Base-by-base conservation (phyloP, 2,888 invertebrate species). In the Allacma fusca region DNA sequence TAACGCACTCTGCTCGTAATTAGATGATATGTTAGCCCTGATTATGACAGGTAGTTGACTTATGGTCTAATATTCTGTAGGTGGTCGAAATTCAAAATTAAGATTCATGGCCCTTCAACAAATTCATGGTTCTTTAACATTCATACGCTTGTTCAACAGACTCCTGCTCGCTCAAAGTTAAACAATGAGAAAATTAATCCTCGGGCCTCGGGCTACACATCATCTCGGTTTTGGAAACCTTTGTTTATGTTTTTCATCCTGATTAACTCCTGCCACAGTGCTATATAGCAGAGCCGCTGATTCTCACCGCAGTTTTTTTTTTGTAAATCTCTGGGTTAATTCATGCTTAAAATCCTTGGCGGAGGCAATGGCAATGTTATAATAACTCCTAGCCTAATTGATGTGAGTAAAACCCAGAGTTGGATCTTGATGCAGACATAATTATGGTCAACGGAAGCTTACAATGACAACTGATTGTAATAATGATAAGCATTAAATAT, bases 371-470 rank as follows among this genome's bases (percentile, higher is more conserved):
- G 50, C 50, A 50, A 50, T 1, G 9, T 34, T 4, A 34, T 34
- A 34, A 34, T 34, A 34, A 34, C 9, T 34, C n/a, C n/a, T n/a
- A 40, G 13, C 40, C 40, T 40, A 40, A 50, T 50, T 19, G 16
- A 12, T 50, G n/a, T 12, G n/a, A 16, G 50, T 2, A 50, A 50
- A 50, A 5, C 50, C n/a, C 5, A 50, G 50, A 16, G 50, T 16
- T 50, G 2, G 50, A n/a, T 50, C 16, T 50, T 50, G 50, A 50
- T 50, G 19, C 50, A 50, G 50, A 12, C 50, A 50, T 50, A 50
- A 50, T 50, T 50, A 50, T 50, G 50, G n/a, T n/a, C 50, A 50
- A 50, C 50, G 50, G 50, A 50, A 50, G 50, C 50, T 50, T 50
- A 5, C 50, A 50, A 50, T 50, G 50, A 50, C 50, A 50, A 50